Evolutionary conservation across 1,140 invertebrate genomes (phyloP).

Genomic region (Phthorimaea operculella): DNA sequence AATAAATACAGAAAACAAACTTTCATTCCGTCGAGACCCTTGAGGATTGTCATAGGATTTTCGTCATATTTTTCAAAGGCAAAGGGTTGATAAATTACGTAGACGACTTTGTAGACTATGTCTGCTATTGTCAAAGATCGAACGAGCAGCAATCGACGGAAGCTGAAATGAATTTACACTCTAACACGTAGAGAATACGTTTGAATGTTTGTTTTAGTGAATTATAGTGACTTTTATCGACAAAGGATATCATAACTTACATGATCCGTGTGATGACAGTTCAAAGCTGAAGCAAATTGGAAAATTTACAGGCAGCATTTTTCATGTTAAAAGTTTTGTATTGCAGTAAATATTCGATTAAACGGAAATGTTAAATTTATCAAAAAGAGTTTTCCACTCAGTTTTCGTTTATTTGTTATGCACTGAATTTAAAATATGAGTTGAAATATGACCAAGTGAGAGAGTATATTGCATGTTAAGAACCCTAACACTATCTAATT

Average conservation of each 20-base stretch:
- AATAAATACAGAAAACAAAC: constrained; percentile 3
- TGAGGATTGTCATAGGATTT: background rate
- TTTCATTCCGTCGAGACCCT: background rate
- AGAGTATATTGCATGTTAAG: too few species aligned
- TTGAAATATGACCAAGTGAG: too few species aligned
- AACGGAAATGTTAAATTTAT: too few species aligned
- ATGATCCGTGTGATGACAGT: background rate
- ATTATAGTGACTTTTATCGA: background rate
- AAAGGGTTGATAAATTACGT: background rate
- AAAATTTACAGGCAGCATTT: background rate
- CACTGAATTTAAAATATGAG: too few species aligned
- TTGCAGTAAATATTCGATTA: too few species aligned
- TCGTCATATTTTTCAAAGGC: background rate
- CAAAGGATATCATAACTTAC: constrained; percentile 4
- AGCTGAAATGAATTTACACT: background rate
- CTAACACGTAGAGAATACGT: background rate
- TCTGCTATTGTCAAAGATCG: background rate
- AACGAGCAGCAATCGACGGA: background rate
- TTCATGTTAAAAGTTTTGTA: too few species aligned
- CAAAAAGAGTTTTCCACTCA: too few species aligned
- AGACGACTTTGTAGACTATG: background rate
- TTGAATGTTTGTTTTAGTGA: background rate
- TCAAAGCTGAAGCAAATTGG: constrained; percentile 1
- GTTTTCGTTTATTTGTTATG: too few species aligned
- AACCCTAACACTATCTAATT: too few species aligned